phyloP scores from a whole-genome alignment of 1,140 invertebrate genomes.

The Diabrotica virgifera region DNA sequence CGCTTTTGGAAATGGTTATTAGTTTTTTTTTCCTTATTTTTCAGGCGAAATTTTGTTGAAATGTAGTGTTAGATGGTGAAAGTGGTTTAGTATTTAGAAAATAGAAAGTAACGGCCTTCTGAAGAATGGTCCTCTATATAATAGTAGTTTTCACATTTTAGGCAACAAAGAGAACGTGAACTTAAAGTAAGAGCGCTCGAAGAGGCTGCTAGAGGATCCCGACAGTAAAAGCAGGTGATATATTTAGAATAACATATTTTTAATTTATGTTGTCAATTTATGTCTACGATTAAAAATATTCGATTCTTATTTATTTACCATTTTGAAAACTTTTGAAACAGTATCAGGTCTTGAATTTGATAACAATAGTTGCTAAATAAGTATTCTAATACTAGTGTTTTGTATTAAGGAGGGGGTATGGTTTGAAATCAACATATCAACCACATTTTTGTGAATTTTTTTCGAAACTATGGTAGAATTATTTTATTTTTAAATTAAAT shows the following conservation, averaged over 20 bases:
- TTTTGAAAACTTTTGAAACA: too few species aligned
- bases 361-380: too few species aligned
- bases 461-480: too few species aligned
- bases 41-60: background rate
- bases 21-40: background rate
- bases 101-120: background rate
- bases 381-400: too few species aligned
- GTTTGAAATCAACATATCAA: too few species aligned
- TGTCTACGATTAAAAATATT: background rate
- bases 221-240: conserved; percentile 53
- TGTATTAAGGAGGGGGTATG: too few species aligned
- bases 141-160: conserved; percentile 48
- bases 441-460: too few species aligned
- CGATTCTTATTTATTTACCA: background rate
- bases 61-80: background rate
- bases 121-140: conserved; percentile 25
- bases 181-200: conserved; percentile 80
- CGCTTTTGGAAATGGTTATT: background rate
- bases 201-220: conserved; percentile 76
- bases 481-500: too few species aligned
- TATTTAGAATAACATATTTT: background rate
- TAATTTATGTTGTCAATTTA: background rate
- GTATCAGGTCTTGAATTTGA: too few species aligned
- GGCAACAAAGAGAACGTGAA: conserved; percentile 79
- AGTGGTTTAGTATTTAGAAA: background rate